Percentiles rank a stretch among this genome's conserved stretches.
phyloP scores from a whole-genome alignment of 2,113 vertebrate genomes.

The Phrynosoma blainvillii region DNA sequence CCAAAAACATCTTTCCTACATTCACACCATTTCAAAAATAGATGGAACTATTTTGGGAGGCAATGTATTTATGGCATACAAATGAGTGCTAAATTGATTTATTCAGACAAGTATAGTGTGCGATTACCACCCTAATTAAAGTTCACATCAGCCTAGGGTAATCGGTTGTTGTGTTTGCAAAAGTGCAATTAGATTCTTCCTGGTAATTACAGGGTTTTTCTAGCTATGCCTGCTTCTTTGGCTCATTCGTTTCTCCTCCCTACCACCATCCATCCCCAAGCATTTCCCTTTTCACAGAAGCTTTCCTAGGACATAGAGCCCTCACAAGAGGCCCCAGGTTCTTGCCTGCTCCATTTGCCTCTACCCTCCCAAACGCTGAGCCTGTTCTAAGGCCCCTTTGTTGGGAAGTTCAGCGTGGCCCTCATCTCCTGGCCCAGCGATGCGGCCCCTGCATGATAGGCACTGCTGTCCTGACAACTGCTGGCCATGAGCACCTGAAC shows the following conservation, averaged over 20 bases:
- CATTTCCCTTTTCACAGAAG: background rate
- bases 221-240: slow-evolving; percentile 55
- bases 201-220: slow-evolving; percentile 60
- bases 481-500: slow-evolving; percentile 80
- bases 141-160: slow-evolving; percentile 82
- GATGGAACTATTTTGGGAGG: slow-evolving; percentile 67
- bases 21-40: slow-evolving; percentile 80
- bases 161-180: slow-evolving; percentile 79
- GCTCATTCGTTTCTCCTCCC: slow-evolving; percentile 42
- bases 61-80: slow-evolving; percentile 78
- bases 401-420: slow-evolving; percentile 66
- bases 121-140: slow-evolving; percentile 89
- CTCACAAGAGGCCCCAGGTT: background rate
- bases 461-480: slow-evolving; percentile 70
- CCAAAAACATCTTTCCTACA: slow-evolving; percentile 39
- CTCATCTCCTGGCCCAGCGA: slow-evolving; percentile 61
- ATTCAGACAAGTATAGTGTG: slow-evolving; percentile 89
- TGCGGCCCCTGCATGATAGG: slow-evolving; percentile 64
- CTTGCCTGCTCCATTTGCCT: slow-evolving; percentile 28
- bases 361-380: background rate
- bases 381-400: slow-evolving; percentile 70
- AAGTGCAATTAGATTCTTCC: slow-evolving; percentile 83
- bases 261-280: background rate
- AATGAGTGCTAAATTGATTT: slow-evolving; percentile 88
- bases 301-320: slow-evolving; percentile 27